Conservation (phyloP, 2,888 invertebrate species). For the Caprella mutica region DNA sequence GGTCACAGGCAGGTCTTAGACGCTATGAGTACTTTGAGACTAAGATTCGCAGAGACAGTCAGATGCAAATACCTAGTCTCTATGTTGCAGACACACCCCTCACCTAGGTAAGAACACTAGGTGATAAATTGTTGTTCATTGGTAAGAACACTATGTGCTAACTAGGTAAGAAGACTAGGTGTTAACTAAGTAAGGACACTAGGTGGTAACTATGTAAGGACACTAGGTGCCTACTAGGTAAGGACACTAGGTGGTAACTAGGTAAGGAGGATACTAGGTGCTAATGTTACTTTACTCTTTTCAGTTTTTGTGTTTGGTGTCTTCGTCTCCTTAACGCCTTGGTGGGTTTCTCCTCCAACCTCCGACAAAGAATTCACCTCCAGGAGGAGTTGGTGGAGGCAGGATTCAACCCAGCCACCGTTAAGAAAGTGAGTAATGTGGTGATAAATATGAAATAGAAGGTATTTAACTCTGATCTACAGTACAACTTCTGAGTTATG, state of each 20-base stretch:
- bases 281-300: not conserved
- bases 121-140: no score
- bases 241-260: no score
- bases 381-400: slow-evolving; percentile 75
- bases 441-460: not conserved
- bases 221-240: no score
- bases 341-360: slow-evolving; percentile 59
- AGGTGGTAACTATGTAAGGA: no score
- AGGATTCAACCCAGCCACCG: slow-evolving; percentile 52
- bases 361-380: slow-evolving; percentile 67
- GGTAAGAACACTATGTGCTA: no score
- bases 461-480: not conserved
- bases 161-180: no score
- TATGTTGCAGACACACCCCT: slow-evolving; percentile 54
- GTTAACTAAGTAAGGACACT: no score
- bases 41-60: slow-evolving; percentile 83
- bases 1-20: slow-evolving; percentile 81
- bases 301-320: slow-evolving; percentile 51
- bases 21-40: slow-evolving; percentile 72
- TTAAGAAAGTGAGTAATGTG: slow-evolving; percentile 42
- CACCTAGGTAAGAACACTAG: slow-evolving; percentile 32
- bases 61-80: slow-evolving; percentile 81
- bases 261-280: no score
- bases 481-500: not conserved
- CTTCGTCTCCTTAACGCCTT: slow-evolving; percentile 74